Evolutionary conservation across 2,113 vertebrate species (phyloP).

Genomic region (Nymphicus hollandicus): DNA sequence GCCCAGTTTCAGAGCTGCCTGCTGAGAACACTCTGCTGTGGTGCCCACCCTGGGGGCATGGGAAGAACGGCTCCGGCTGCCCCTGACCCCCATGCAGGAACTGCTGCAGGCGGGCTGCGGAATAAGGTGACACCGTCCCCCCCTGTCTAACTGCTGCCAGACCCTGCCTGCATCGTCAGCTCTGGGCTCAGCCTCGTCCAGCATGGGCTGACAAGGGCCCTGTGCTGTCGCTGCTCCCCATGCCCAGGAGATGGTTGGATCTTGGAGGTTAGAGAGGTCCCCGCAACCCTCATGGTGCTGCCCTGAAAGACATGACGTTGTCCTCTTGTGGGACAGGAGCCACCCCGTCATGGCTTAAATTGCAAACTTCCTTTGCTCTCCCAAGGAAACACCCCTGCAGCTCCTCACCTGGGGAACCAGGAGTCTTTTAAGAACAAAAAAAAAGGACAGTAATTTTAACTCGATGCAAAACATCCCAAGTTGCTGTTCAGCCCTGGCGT

Average conservation of each 20-base stretch:
- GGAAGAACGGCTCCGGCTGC: not conserved
- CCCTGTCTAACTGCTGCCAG: not conserved
- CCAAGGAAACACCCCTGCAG: not conserved
- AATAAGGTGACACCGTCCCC: constrained; percentile 14
- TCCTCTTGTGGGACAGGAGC: not conserved
- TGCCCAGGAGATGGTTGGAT: accelerated
- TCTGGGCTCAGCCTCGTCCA: not conserved
- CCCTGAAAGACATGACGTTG: accelerated
- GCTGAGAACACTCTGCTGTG: constrained; percentile 57
- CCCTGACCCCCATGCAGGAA: accelerated
- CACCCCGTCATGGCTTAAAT: accelerated
- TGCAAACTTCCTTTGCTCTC: accelerated
- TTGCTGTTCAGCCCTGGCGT: accelerated
- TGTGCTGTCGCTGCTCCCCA: too few species aligned
- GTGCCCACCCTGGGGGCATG: not conserved
- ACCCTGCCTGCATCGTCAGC: not conserved
- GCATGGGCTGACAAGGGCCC: not conserved
- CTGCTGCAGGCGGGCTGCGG: not conserved
- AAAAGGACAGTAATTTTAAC: too few species aligned
- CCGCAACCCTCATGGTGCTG: not conserved
- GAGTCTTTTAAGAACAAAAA: not conserved
- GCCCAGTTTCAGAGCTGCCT: constrained; percentile 69
- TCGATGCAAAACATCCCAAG: not conserved
- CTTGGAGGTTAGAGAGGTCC: not conserved
- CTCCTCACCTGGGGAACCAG: not conserved